Evolutionary conservation across 2,888 invertebrate genomes (phyloP).

Genomic region (Melanostoma scalare): DNA sequence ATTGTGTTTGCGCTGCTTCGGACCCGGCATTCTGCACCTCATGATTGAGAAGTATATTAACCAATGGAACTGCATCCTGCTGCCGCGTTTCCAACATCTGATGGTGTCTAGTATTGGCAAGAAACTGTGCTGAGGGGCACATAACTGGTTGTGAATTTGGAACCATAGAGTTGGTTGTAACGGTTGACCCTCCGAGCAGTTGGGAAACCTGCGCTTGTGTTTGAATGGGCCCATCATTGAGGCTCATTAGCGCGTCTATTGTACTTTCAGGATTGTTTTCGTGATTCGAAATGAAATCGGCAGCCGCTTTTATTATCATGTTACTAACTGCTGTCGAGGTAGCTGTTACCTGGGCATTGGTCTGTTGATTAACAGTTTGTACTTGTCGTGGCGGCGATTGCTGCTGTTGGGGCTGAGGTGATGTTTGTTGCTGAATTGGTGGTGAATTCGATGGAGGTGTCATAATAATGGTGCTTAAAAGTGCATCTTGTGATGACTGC

Average conservation of each 20-base stretch:
- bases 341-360: conserved; percentile 79
- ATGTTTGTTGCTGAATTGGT: conserved; percentile 65
- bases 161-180: conserved; percentile 68
- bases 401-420: conserved; percentile 72
- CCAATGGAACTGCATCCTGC: conserved; percentile 75
- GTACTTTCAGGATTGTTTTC: conserved; percentile 81
- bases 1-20: conserved; percentile 75
- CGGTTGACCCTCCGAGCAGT: conserved; percentile 66
- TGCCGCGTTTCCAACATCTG: conserved; percentile 57
- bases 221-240: conserved; percentile 69
- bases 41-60: conserved; percentile 79
- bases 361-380: conserved; percentile 65
- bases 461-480: conserved; percentile 81
- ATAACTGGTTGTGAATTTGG: conserved; percentile 43
- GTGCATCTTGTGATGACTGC: conserved; percentile 79
- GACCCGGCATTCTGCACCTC: conserved; percentile 73
- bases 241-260: conserved; percentile 74
- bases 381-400: conserved; percentile 74
- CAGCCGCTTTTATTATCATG: conserved; percentile 89
- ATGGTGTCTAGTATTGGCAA: conserved; percentile 54
- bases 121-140: conserved; percentile 59
- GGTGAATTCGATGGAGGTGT: conserved; percentile 77
- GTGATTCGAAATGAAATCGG: conserved; percentile 87
- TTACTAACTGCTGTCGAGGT: conserved; percentile 84
- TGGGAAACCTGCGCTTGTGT: conserved; percentile 69